Conservation (phyloP, 2,797 vertebrate species). For the Lepilemur ruficaudatus region DNA sequence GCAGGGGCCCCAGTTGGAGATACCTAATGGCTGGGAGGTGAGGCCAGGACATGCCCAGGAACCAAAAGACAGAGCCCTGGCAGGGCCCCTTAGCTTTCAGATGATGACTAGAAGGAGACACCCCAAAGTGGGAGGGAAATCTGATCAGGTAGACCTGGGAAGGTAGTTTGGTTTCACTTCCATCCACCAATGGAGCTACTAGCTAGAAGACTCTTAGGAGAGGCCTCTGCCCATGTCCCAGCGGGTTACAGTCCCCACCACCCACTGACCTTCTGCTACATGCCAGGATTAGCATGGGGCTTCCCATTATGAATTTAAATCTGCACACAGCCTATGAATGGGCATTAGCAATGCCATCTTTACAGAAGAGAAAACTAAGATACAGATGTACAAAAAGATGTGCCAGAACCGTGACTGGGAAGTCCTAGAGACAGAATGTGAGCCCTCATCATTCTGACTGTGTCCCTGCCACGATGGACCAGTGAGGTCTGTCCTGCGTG, state of each 20-base stretch:
- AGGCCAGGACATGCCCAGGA: accelerated
- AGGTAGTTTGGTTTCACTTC: neutral
- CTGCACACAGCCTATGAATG: neutral
- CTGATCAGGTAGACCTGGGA: neutral
- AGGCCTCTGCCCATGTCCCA: neutral
- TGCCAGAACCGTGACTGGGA: neutral
- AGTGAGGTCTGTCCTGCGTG: neutral
- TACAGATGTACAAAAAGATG: neutral
- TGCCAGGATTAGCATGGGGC: neutral
- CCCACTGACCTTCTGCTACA: neutral
- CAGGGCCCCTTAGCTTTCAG: neutral
- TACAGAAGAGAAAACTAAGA: neutral
- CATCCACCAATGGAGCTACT: neutral
- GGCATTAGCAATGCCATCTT: neutral
- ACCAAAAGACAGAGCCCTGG: neutral
- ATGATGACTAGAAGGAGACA: neutral
- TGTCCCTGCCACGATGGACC: neutral
- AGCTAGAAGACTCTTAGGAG: neutral
- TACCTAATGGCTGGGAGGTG: neutral
- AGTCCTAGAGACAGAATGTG: neutral
- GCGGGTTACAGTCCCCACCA: neutral
- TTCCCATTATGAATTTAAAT: neutral
- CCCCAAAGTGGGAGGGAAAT: neutral
- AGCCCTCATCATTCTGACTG: neutral
- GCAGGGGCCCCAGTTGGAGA: neutral